Evolutionary conservation across 2,888 invertebrate species (phyloP).

Genomic region (Luffia ferchaultella): DNA sequence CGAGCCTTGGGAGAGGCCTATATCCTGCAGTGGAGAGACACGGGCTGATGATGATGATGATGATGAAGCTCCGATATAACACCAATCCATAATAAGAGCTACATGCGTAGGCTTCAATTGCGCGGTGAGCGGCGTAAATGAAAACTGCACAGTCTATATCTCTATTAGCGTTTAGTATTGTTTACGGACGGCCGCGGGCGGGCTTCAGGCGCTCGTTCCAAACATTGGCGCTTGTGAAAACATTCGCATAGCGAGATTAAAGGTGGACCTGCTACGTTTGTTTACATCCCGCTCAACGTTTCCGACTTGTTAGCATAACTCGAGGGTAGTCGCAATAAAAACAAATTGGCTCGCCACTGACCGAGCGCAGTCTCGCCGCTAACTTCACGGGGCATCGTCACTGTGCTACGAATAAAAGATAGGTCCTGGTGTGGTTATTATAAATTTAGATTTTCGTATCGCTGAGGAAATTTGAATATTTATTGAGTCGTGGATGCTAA

Average conservation of each 20-base stretch:
- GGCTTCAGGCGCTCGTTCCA: conserved; percentile 31
- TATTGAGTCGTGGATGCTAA: too few species aligned
- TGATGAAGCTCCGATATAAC: too few species aligned
- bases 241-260: conserved; percentile 57
- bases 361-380: conserved; percentile 32
- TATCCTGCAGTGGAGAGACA: too few species aligned
- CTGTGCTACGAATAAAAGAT: background rate
- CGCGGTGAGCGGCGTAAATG: conserved; percentile 53
- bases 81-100: conserved; percentile 29
- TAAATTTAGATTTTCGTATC: too few species aligned
- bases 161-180: conserved; percentile 60
- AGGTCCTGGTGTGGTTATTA: too few species aligned
- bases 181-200: conserved; percentile 50
- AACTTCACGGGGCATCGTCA: background rate
- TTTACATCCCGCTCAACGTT: conserved; percentile 59
- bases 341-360: conserved; percentile 57
- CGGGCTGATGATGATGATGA: too few species aligned
- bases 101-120: conserved; percentile 34
- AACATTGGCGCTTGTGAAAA: conserved; percentile 47
- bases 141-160: conserved; percentile 58
- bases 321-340: conserved; percentile 64
- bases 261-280: conserved; percentile 52
- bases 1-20: too few species aligned
- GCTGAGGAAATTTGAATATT: too few species aligned
- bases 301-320: conserved; percentile 60